phyloP scores from a whole-genome alignment of 2,797 vertebrate genomes.

The Cynopterus sphinx region DNA sequence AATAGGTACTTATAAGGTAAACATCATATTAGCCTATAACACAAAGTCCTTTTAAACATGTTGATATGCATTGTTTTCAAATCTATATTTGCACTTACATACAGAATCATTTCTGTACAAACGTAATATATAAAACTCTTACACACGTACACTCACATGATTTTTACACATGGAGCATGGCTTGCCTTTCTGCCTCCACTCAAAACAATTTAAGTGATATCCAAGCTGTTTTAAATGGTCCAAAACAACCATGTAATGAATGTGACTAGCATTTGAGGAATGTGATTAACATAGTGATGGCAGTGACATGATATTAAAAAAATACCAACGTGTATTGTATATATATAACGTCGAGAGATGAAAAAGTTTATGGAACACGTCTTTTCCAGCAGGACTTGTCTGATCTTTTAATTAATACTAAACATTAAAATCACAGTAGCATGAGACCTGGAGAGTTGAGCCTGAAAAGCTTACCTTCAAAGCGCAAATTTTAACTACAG shows the following conservation, averaged over 20 bases:
- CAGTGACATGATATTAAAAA: background rate
- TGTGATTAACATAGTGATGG: background rate
- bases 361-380: conserved; percentile 56
- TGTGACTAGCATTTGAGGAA: background rate
- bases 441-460: background rate
- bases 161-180: background rate
- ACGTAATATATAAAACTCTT: background rate
- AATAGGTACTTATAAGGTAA: conserved; percentile 84
- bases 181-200: conserved; percentile 51
- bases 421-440: conserved; percentile 49
- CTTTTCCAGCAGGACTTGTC: conserved; percentile 55
- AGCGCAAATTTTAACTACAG: conserved; percentile 84
- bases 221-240: conserved; percentile 28
- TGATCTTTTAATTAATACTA: conserved; percentile 70
- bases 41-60: conserved; percentile 74
- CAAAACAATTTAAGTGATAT: conserved; percentile 66
- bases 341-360: background rate
- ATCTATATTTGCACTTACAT: background rate
- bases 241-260: background rate
- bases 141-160: background rate
- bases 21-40: conserved; percentile 77
- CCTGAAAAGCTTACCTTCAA: conserved; percentile 80
- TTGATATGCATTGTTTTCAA: conserved; percentile 17
- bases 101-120: conserved; percentile 56
- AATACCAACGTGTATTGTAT: background rate